These are phyloP conservation scores for Macroramphosus scolopax DNA, from an alignment of 2,797 vertebrate species.

Conservation along the genomic window DNA sequence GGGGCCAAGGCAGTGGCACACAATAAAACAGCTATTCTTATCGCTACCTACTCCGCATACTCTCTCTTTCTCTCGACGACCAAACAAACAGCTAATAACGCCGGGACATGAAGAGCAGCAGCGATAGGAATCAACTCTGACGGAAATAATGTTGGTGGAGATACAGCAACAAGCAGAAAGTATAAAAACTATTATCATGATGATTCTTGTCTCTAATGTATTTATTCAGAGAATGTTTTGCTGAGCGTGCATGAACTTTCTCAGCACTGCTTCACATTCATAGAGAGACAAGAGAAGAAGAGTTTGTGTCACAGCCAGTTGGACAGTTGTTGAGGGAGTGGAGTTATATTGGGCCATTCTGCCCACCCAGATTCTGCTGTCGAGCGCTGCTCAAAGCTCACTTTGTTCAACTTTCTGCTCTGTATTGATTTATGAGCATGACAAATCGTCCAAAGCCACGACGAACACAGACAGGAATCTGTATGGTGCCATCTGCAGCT, in stretches of 20 bases:
- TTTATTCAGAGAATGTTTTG: slow-evolving; percentile 11
- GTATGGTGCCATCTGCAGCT: too few species aligned
- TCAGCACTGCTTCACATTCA: slow-evolving; percentile 17
- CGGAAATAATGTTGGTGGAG: slow-evolving; percentile 15
- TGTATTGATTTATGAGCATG: too few species aligned
- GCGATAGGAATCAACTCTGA: slow-evolving; percentile 21
- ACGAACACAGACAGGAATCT: too few species aligned
- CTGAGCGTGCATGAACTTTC: slow-evolving; percentile 19
- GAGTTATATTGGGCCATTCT: slow-evolving; percentile 15
- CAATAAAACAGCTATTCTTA: slow-evolving; percentile 78
- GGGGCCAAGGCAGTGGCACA: slow-evolving; percentile 72
- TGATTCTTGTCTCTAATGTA: slow-evolving; percentile 7
- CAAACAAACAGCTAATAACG: slow-evolving; percentile 38
- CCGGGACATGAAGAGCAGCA: slow-evolving; percentile 13
- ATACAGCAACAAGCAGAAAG: slow-evolving; percentile 7
- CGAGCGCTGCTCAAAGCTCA: slow-evolving; percentile 5
- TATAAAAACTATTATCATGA: slow-evolving; percentile 3
- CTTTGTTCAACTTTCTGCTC: slow-evolving; percentile 8
- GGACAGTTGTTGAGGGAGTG: slow-evolving; percentile 37
- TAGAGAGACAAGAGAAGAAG: slow-evolving; percentile 9
- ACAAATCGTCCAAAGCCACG: too few species aligned
- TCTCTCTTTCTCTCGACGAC: slow-evolving; percentile 27
- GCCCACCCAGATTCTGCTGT: slow-evolving; percentile 9
- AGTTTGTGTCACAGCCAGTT: slow-evolving; percentile 18
- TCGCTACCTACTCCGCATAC: slow-evolving; percentile 55